Evolutionary conservation across 1,140 invertebrate species (phyloP), one percentile per base, ranked within the genome.

Genomic region (Brachionus paranguensis): DNA sequence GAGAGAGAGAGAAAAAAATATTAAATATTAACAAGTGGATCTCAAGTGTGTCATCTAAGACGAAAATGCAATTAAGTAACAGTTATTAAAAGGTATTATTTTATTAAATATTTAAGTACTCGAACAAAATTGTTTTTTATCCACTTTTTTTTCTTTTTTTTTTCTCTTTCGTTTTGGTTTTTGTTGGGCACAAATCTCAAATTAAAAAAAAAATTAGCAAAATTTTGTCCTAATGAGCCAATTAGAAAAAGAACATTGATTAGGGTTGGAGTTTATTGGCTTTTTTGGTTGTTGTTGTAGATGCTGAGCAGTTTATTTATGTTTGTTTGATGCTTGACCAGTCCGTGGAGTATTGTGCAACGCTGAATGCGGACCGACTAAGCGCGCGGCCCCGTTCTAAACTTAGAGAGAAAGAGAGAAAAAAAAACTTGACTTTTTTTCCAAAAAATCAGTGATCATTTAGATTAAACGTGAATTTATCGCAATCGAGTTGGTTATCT

Each of bases 51-150:
- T 60, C 53, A 60, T 60, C 53, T 24, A 60, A 60, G 53, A 60
- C 53, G 14, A 68, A 68, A 33, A 33, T 68, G 27, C 33, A 68
- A 68, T 68, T 68, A 68, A 68, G 33, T 68, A 68, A 68, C 33
- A 68, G 65, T 68, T 68, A 68, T 68, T 68, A 68, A 68, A 68
- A 68, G 65, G 65, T 68, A 68, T 68, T 68, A 68, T 33, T 68
- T 68, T 68, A 68, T 68, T 68, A 68, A 68, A 33, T 33, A 68
- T 68, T 33, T 68, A 33, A 41, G 33, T 68, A 41, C 27, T 68
- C 27, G 33, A 33, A 37, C 27, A 37, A 68, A 68, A 41, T n/a
- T 68, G 27, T 33, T 37, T 7, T 33, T 41, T 68, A 68, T 68
- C n/a, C 65, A 68, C 10, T 33, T 33, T 33, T 41, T 68, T 68